phyloP scores from a whole-genome alignment of 2,888 invertebrate genomes.

The Scrobipalpa atriplicella region DNA sequence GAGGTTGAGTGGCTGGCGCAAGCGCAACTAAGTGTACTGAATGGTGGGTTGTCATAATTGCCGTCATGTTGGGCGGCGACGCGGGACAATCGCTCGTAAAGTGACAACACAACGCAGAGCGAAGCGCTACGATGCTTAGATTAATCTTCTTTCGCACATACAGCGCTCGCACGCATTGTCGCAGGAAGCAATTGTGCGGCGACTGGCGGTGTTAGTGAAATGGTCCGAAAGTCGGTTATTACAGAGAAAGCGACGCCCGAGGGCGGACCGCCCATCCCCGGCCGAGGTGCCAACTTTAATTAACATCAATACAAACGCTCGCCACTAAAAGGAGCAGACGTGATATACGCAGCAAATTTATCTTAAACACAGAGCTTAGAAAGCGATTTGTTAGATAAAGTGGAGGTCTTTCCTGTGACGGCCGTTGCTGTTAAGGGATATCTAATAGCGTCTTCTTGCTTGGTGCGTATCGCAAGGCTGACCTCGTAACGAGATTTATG shows the following conservation, averaged over 20 bases:
- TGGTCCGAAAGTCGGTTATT: slow-evolving; percentile 56
- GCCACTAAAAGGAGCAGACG: slow-evolving; percentile 50
- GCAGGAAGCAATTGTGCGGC: slow-evolving; percentile 51
- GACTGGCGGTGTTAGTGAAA: slow-evolving; percentile 52
- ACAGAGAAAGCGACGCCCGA: slow-evolving; percentile 42
- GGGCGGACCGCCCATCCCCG: slow-evolving; percentile 44
- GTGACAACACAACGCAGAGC: slow-evolving; percentile 52
- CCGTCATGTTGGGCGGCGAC: slow-evolving; percentile 42
- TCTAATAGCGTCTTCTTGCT: slow-evolving; percentile 34
- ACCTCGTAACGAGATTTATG: slow-evolving; percentile 26
- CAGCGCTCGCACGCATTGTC: slow-evolving; percentile 41
- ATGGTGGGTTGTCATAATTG: slow-evolving; percentile 52
- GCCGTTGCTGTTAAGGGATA: slow-evolving; percentile 36
- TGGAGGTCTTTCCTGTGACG: slow-evolving; percentile 45
- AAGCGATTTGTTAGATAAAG: slow-evolving; percentile 53
- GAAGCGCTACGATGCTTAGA: slow-evolving; percentile 9
- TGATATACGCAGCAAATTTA: slow-evolving; percentile 59
- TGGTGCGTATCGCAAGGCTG: slow-evolving; percentile 27
- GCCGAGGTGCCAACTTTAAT: slow-evolving; percentile 57
- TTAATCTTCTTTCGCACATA: slow-evolving; percentile 26
- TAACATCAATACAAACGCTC: slow-evolving; percentile 58
- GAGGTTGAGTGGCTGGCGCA: slow-evolving; percentile 38
- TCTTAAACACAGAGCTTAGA: slow-evolving; percentile 50
- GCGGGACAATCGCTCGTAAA: slow-evolving; percentile 61
- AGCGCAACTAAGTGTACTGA: slow-evolving; percentile 40